Evolutionary conservation across 2,113 vertebrate genomes (phyloP), one percentile per base, ranked within the genome.

Genomic region (Trogon surrucura): DNA sequence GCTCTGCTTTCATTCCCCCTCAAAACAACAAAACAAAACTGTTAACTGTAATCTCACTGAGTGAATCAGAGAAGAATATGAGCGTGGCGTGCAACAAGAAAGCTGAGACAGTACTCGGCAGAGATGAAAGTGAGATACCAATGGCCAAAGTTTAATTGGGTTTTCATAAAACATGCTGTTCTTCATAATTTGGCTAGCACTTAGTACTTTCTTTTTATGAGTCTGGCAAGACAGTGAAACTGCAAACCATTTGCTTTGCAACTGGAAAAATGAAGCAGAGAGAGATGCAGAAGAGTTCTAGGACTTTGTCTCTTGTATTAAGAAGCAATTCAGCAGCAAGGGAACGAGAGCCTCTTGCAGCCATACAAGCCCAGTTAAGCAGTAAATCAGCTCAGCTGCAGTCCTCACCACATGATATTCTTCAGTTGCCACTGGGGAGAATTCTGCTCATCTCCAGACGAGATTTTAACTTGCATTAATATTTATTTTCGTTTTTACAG

Each of bases 141-240:
- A 85, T 89, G 89, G 82, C 79, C 45, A 57, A 30, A 67, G 27
- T 89, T 97, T 96, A 96, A 96, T 34, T 95, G 61, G n/a, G 48
- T 89, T 96, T 97, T 96, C 95, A 83, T 92, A 88, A 97, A 95
- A 93, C 91, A 95, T 85, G 79, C 81, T 92, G 93, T 95, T 94
- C 92, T 97, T 95, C 85, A 82, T 57, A 93, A 88, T 95, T 96
- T 94, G 92, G 78, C 94, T 93, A 79, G 69, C 0, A 0, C 79
- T 87, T 87, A 77, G 91, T 84, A 79, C 73, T 75, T 93, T 91
- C 69, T 80, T 96, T 97, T 96, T 92, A 96, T 96, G 91, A 91
- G 86, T 80, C 92, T 96, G 96, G 88, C 92, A 96, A 96, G 86
- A 94, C 92, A 93, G 65, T 89, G 80, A 75, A 92, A 86, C 66